Evolutionary conservation across 2,888 invertebrate species (phyloP), one percentile per base, ranked within the genome.

Genomic region (Ochlodes sylvanus): DNA sequence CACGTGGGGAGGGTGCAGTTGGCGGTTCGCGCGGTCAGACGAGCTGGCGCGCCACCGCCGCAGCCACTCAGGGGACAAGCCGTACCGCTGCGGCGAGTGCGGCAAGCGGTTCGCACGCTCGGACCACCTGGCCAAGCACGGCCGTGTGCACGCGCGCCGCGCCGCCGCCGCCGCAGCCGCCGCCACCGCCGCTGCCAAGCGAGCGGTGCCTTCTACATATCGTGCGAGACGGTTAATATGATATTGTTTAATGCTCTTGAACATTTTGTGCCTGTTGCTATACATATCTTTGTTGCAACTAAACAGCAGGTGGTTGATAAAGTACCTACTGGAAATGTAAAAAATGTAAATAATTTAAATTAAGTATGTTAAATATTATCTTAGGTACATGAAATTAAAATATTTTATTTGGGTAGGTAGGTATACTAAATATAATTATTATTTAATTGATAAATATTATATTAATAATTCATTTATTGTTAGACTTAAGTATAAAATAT

Each of bases 31-130:
- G 17, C 94, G 99, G 68, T 98, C 98, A 0, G 99, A 99, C 85
- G 99, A 99, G 88, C 89, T 99, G 73, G 98, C 98, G 2, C 94
- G 99, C 19, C 99, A 99, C 85, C 95, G 97, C 64, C 95, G 99
- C 72, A 98, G 98, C n/a, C 99, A 99, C 88, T 98, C 98, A 0
- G 99, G 99, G 0, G 95, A 98, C 71, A 98, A 98, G 86, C 99
- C 99, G 0, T 99, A 99, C 88, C 95, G 96, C 69, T 99, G 99
- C 87, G 94, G 95, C 69, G 95, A 97, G 77, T 99, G 99, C 86
- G 95, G 96, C 60, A 98, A 99, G 88, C 95, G 96, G 71, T 99
- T 99, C 88, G 97, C 98, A 0, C 94, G 99, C 32, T 98, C 98
- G 34, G 99, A 99, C 87, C 99, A 99, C 86, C 94, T 99, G 68